These are phyloP conservation scores for Leptinotarsa haldemani DNA, from an alignment of 2,888 invertebrate genomes.

Conservation along the genomic window DNA sequence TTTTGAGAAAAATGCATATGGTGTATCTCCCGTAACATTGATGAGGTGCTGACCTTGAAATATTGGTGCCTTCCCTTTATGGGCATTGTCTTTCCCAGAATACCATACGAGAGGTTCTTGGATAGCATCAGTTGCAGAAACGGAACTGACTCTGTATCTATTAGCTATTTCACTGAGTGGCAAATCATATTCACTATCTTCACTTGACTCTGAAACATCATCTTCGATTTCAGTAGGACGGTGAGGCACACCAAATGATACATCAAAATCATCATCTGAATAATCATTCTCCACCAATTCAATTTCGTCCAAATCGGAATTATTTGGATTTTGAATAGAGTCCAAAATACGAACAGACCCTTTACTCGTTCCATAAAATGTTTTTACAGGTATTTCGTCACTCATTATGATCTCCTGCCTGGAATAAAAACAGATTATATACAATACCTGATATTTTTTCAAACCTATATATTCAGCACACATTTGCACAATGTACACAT, in stretches of 20 bases:
- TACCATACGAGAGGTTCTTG: constrained; percentile 1
- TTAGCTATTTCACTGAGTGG: background rate
- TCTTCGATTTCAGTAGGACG: constrained; percentile 3
- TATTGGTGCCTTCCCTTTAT: background rate
- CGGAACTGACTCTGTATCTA: background rate
- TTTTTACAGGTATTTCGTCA: background rate
- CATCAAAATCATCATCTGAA: constrained; percentile 11
- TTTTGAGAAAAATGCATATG: background rate
- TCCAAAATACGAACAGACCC: constrained; percentile 3
- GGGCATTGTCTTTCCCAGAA: constrained; percentile 1
- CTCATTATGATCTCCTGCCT: background rate
- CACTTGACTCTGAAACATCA: background rate
- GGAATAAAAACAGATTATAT: background rate
- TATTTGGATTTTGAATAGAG: constrained; percentile 19
- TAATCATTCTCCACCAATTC: background rate
- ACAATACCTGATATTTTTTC: background rate
- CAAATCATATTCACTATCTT: constrained; percentile 1
- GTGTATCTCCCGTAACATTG: background rate
- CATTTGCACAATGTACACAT: constrained; percentile 1
- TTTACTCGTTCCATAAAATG: constrained; percentile 20
- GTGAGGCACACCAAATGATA: constrained; percentile 1
- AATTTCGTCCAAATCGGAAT: constrained; percentile 16
- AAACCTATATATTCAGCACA: background rate
- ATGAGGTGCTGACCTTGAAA: background rate
- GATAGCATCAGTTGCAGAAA: background rate